Conservation (phyloP, 92 coral and sea anemone genomes). For the Heteractis magnifica region DNA sequence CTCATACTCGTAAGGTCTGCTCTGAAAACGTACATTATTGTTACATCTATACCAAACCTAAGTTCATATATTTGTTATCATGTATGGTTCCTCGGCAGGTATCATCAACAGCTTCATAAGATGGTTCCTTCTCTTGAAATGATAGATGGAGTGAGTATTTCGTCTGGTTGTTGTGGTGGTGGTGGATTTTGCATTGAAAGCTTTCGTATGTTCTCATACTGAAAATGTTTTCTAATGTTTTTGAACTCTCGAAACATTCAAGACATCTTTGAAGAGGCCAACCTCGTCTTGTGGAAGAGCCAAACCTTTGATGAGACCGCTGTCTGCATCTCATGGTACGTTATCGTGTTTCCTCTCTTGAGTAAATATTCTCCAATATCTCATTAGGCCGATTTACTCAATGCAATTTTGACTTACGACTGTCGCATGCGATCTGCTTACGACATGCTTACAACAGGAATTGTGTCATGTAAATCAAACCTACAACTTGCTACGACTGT, state of each 20-base stretch:
- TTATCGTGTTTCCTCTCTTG: not conserved
- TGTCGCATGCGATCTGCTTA: too few species aligned
- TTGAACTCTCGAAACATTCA: not conserved
- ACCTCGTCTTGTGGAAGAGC: slow-evolving; percentile 61
- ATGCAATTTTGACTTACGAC: too few species aligned
- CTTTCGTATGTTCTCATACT: not conserved
- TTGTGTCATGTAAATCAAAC: too few species aligned
- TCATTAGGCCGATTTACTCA: too few species aligned
- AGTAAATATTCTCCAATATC: too few species aligned
- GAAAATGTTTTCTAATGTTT: not conserved
- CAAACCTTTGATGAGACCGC: slow-evolving; percentile 91
- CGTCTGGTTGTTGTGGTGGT: not conserved
- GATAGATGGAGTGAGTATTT: slow-evolving; percentile 71
- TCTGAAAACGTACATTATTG: not conserved
- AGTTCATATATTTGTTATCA: not conserved
- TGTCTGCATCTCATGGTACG: slow-evolving; percentile 81
- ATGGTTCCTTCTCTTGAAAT: slow-evolving; percentile 67
- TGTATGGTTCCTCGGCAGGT: slow-evolving; percentile 24
- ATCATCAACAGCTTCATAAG: slow-evolving; percentile 69
- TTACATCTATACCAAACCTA: not conserved
- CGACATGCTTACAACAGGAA: too few species aligned
- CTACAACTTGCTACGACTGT: too few species aligned
- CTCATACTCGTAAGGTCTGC: too few species aligned
- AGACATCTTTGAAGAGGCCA: slow-evolving; percentile 84
- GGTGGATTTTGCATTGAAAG: not conserved